Evolutionary conservation across 2,797 vertebrate species (phyloP), one percentile per base, ranked within the genome.

Genomic region (Cetoscarus ocellatus): DNA sequence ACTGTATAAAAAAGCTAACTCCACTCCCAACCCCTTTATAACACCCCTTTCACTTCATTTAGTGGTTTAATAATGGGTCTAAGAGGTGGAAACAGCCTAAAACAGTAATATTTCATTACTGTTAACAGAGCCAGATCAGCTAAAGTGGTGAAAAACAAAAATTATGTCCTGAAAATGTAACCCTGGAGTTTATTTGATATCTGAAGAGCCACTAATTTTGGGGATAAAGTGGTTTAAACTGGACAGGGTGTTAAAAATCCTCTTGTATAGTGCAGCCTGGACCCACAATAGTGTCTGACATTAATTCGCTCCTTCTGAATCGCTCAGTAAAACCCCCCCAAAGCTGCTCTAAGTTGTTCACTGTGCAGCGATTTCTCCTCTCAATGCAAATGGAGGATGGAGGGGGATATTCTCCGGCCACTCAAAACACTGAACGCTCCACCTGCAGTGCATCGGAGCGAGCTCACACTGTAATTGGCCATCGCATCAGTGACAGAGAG

Each of bases 381-480:
- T 82, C 75, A 18, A 86, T 88, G 84, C 80, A 87, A 86, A 89
- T 89, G 80, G 71, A 77, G 80, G 64, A 49, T 59, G 77, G 70
- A 81, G 71, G 73, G 84, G 73, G 84, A 84, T 83, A 68, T 79
- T 82, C 78, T 81, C 54, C 15, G 61, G 61, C 80, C 81, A 70
- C 84, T 88, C 83, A 52, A 75, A 76, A 76, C 76, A 55, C 61
- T 15, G 69, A 61, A 63, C 66, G 79, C 85, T 86, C 81, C 88
- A 90, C 88, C 90, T 90, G 89, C 82, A n/a, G 86, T 61, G 90
- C 88, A 87, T 73, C 72, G 19, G 80, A 87, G 82, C 85, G 72
- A 70, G 82, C 83, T 86, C 72, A 68, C 52, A 61, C 88, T 89
- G 91, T 94, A 93, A 94, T 91, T 94, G 93, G 93, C 88, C 90